Base-by-base conservation (phyloP, 1,140 invertebrate species). In the Drosophila nikananu region DNA sequence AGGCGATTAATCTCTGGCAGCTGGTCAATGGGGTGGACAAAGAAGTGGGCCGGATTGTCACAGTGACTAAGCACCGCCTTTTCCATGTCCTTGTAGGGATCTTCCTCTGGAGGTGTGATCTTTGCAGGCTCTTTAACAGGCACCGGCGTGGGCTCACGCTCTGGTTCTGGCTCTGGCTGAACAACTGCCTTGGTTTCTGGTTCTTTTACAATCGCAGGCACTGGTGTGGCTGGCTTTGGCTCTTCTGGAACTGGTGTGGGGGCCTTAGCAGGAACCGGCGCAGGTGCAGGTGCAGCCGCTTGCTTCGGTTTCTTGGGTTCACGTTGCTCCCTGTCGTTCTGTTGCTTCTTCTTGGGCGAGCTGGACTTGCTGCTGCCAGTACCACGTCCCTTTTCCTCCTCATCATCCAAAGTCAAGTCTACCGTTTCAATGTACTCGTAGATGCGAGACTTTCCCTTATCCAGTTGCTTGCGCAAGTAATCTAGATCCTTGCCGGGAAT, bases 11-110 rank as follows among this genome's bases (percentile, higher is more conserved):
- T 93, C 17, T 94, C 93, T 3, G 93, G 86, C 2, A 94, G 46
- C 63, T 94, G 94, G 30, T 94, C 93, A 3, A 93, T 60, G 74
- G 94, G 93, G 79, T 96, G 95, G 8, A 96, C 91, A 93, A 95
- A 96, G 92, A 97, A 97, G 46, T 94, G 94, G 5, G 94, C 94
- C 0, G 96, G 96, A 73, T 94, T 94, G 58, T 95, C 94, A 5
- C 96, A 94, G 62, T 96, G 95, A 42, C 95, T 95, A 15, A 96
- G 93, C 44, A 94, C 93, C 0, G 95, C 95, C 79, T 78, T 94
- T 12, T 86, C 82, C 92, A 93, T 86, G n/a, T 86, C 65, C 39
- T 86, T 76, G 59, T 74, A 92, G 3, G 87, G 91, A 84, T 92
- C 86, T 3, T 89, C 82, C 7, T 63, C n/a, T 5, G 81, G 48